These are phyloP conservation scores for Cydia amplana DNA, from an alignment of 1,140 invertebrate genomes.

Conservation along the genomic window DNA sequence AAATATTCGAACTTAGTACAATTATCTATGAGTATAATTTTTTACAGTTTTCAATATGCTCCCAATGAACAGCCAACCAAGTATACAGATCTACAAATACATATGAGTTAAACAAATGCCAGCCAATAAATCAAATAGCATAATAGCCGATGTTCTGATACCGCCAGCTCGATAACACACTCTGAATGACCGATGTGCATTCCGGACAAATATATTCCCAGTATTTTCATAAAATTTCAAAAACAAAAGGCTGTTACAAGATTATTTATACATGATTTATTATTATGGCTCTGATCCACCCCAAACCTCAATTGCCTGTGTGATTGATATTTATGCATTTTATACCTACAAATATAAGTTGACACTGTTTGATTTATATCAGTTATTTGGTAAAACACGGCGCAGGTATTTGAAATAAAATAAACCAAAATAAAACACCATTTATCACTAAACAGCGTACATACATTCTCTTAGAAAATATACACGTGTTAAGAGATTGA, in stretches of 20 bases:
- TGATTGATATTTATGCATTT: not conserved
- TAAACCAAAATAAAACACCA: not conserved
- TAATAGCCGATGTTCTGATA: conserved; percentile 8
- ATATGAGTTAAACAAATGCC: not conserved
- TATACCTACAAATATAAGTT: too few relatives aligned
- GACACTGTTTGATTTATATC: not conserved
- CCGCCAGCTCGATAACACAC: conserved; percentile 6
- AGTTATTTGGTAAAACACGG: not conserved
- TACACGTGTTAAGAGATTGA: conserved; percentile 13
- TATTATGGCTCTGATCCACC: not conserved
- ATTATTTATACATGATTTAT: conserved; percentile 17
- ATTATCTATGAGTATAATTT: not conserved
- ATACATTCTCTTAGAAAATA: conserved; percentile 28
- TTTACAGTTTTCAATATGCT: not conserved
- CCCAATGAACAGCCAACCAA: not conserved
- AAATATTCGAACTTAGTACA: not conserved
- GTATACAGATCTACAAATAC: too few relatives aligned
- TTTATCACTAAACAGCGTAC: conserved; percentile 27
- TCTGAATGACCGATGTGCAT: conserved; percentile 18
- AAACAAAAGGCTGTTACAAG: not conserved
- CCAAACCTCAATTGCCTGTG: not conserved
- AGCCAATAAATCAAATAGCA: conserved; percentile 7
- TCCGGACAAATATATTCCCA: not conserved
- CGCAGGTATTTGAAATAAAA: not conserved
- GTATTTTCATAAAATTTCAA: conserved; percentile 10